Evolutionary conservation across 2,797 vertebrate genomes (phyloP), one percentile per base, ranked within the genome.

Genomic region (Clarias platycephalus): DNA sequence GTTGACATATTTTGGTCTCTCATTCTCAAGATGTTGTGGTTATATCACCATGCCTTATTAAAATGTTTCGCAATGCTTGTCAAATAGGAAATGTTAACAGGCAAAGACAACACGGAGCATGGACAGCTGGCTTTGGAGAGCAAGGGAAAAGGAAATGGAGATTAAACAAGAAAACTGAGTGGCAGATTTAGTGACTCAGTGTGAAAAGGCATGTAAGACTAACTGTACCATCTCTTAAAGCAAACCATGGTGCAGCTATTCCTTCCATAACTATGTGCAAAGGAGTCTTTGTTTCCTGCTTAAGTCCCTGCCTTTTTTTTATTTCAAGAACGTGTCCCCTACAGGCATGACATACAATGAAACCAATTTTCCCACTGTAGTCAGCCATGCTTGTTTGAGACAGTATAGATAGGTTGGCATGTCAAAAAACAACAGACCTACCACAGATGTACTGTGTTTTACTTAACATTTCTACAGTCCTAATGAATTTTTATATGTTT

Each of bases 171-270:
- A 75, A 83, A 86, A 87, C 60, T 83, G 89, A 84, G 84, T 86
- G 86, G 82, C 88, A 89, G 94, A 94, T 95, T 94, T 93, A 94
- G 89, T 82, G 91, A 83, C 87, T 83, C 79, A 83, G 83, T 74
- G 67, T 37, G 58, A 90, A 77, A 93, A 92, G 80, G 55, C 10
- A 88, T 87, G 91, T 87, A 93, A 87, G 90, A 87, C 84, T 87
- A 84, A 81, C 85, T 87, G 80, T 80, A 89, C 86, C 81, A 90
- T 89, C 92, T 93, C 92, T 91, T 89, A 80, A 76, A 83, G 68
- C 67, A 89, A 87, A 91, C 92, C 91, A 93, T 91, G 24, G 20
- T 58, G 72, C 81, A 78, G 75, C 60, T 74, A 49, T 82, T 28
- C 68, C 75, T 74, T 87, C 31, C 66, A 55, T 44, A 70, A 58